Percentiles rank a stretch among this genome's conserved stretches.
Conservation (phyloP, 2,113 vertebrate species). For the Sylvia atricapilla region DNA sequence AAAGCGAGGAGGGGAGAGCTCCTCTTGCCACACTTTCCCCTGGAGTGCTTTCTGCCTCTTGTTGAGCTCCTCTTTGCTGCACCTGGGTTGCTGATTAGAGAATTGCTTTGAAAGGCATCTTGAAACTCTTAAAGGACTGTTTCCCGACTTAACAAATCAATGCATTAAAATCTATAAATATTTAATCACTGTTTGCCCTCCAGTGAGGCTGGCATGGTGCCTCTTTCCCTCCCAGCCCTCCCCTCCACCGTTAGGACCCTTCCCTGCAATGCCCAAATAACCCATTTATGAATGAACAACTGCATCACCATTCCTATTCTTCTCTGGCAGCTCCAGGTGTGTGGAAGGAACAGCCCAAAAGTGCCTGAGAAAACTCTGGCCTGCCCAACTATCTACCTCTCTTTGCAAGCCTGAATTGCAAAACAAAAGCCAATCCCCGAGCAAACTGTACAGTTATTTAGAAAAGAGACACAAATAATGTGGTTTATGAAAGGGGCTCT, state of each 20-base stretch:
- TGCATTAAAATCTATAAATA: constrained; percentile 74
- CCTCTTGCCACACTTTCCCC: background rate
- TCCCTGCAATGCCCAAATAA: constrained; percentile 36
- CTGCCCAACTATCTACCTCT: background rate
- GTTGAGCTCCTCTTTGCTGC: constrained; percentile 12
- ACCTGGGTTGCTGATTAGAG: constrained; percentile 44
- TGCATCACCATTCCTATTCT: background rate
- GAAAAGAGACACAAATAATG: background rate
- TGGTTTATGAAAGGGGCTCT: background rate
- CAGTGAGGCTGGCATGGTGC: background rate
- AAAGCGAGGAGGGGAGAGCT: background rate
- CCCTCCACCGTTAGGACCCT: background rate
- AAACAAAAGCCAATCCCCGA: background rate
- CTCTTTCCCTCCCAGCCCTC: background rate
- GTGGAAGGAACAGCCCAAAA: background rate
- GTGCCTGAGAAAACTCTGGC: background rate
- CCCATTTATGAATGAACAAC: constrained; percentile 54
- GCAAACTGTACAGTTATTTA: background rate
- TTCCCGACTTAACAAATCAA: constrained; percentile 66
- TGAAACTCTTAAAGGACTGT: constrained; percentile 14
- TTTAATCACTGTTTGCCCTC: constrained; percentile 64
- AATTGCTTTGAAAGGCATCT: constrained; percentile 29
- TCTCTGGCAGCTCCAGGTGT: constrained; percentile 8
- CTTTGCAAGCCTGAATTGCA: background rate
- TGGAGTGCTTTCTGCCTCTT: background rate